Evolutionary conservation across 2,113 vertebrate genomes (phyloP).

Genomic region (Neoarius graeffei): DNA sequence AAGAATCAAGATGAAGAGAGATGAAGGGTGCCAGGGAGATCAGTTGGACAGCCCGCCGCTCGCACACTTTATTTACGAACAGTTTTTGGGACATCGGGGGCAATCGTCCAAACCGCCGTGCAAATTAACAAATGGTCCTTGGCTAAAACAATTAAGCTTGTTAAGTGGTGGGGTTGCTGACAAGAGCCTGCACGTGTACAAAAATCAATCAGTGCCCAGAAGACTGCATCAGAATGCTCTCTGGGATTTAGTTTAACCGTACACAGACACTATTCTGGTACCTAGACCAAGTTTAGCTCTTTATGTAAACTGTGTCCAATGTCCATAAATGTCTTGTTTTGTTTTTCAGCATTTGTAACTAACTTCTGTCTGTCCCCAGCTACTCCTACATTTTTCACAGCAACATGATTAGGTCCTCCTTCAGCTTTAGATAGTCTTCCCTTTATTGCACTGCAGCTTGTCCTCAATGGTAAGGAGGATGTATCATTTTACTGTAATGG

Average conservation of each 20-base stretch:
- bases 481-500: slow-evolving; percentile 48
- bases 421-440: slow-evolving; percentile 5
- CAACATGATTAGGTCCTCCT: background rate
- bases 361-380: background rate
- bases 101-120: slow-evolving; percentile 45
- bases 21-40: slow-evolving; percentile 25
- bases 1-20: slow-evolving; percentile 26
- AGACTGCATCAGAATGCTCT: slow-evolving; percentile 34
- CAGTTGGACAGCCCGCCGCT: slow-evolving; percentile 18
- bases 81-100: slow-evolving; percentile 1
- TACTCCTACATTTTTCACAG: background rate
- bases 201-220: slow-evolving; percentile 48
- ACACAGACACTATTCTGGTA: slow-evolving; percentile 17
- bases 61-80: slow-evolving; percentile 41
- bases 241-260: slow-evolving; percentile 25
- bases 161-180: slow-evolving; percentile 49
- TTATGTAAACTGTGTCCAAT: background rate
- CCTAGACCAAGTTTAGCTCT: slow-evolving; percentile 21
- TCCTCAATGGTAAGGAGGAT: slow-evolving; percentile 21
- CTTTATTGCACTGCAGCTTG: slow-evolving; percentile 1
- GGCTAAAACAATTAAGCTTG: slow-evolving; percentile 53
- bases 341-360: background rate
- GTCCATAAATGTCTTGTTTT: background rate
- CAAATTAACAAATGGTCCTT: slow-evolving; percentile 55
- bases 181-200: slow-evolving; percentile 36